A percentile compares a stretch with the other conserved stretches of the same genome.
phyloP scores from a whole-genome alignment of 2,888 invertebrate genomes.

The Euphydryas editha region DNA sequence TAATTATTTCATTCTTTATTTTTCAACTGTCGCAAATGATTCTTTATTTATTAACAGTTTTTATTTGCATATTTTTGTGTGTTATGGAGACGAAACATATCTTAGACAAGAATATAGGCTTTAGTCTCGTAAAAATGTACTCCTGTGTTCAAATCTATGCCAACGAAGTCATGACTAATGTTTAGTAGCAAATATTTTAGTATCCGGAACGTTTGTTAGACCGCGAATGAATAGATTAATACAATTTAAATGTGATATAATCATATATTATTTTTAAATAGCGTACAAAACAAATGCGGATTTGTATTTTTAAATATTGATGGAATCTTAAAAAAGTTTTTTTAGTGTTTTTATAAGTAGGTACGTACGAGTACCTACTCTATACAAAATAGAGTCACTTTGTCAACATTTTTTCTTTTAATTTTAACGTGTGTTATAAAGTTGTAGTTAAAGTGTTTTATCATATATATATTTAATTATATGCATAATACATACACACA shows the following conservation, averaged over 20 bases:
- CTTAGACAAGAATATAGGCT: too few species aligned
- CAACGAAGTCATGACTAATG: not conserved
- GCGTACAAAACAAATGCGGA: not conserved
- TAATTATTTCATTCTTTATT: not conserved
- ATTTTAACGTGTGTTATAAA: too few species aligned
- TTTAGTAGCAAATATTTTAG: not conserved
- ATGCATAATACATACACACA: too few species aligned
- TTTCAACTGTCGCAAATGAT: not conserved
- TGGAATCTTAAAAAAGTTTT: not conserved
- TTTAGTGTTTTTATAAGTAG: not conserved
- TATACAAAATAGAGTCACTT: too few species aligned
- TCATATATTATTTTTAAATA: slow-evolving; percentile 6
- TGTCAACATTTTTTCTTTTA: too few species aligned
- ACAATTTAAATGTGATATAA: slow-evolving; percentile 30
- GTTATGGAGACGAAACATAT: not conserved
- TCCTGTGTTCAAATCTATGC: not conserved
- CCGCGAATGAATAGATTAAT: slow-evolving; percentile 40
- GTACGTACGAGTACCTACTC: too few species aligned
- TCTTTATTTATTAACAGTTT: not conserved
- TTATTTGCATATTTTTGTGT: too few species aligned
- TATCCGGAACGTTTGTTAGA: slow-evolving; percentile 15
- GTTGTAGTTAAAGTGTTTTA: too few species aligned
- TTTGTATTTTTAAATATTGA: not conserved
- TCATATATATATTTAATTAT: too few species aligned
- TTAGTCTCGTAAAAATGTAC: not conserved